These are phyloP conservation scores for Drosophila prostipennis DNA, from an alignment of 2,888 invertebrate species.

Conservation along the genomic window DNA sequence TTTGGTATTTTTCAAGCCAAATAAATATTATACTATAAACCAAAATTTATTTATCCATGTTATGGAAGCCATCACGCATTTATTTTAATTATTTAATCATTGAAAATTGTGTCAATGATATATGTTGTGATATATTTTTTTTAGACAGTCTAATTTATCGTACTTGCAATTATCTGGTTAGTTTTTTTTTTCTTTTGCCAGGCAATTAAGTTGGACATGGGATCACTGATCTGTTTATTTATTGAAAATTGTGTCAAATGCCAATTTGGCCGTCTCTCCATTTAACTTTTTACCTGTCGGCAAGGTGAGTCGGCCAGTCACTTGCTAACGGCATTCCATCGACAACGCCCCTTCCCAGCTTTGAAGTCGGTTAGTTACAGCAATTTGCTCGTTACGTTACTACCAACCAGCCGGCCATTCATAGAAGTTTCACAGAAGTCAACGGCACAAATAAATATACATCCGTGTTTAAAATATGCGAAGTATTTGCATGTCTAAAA, in stretches of 20 bases:
- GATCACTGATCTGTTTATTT: slow-evolving; percentile 6
- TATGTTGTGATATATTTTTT: no score
- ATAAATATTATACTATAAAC: no score
- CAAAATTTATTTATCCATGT: background rate
- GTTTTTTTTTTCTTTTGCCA: background rate
- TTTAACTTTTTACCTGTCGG: background rate
- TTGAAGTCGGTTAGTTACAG: slow-evolving; percentile 7
- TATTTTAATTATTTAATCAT: background rate
- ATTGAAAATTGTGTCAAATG: slow-evolving; percentile 7
- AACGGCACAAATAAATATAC: background rate
- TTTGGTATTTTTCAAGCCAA: background rate
- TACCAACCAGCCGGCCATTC: slow-evolving; percentile 29
- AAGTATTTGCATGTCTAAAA: no score
- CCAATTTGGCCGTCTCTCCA: background rate
- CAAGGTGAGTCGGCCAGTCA: background rate
- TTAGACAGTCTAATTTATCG: no score
- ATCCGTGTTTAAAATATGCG: background rate
- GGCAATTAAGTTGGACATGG: slow-evolving; percentile 1
- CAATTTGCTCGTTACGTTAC: slow-evolving; percentile 13
- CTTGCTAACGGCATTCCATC: slow-evolving; percentile 1
- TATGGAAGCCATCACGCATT: background rate
- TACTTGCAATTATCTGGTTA: background rate
- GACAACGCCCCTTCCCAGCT: slow-evolving; percentile 10
- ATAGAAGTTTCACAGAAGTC: slow-evolving; percentile 28
- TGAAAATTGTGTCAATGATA: background rate